A percentile compares a stretch with the other conserved stretches of the same genome.
These are phyloP conservation scores for Epsilonema sp. DNA, from an alignment of 2,888 invertebrate species.

Conservation along the genomic window DNA sequence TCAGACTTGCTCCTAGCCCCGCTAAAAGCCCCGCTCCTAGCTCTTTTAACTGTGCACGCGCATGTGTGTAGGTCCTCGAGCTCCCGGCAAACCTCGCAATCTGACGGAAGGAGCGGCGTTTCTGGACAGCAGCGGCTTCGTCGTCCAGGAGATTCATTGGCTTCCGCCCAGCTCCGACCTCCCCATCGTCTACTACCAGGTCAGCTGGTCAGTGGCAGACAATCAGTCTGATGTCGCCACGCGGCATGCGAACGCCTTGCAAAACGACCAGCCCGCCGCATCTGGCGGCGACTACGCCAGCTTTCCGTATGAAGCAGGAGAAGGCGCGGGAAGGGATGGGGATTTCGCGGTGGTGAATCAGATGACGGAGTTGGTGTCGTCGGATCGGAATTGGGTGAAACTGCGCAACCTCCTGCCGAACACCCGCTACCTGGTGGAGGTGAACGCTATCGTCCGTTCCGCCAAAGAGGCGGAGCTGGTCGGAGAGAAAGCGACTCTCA, in stretches of 20 bases:
- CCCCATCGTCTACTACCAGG: conserved; percentile 23
- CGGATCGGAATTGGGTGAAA: neutral
- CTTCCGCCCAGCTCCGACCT: conserved; percentile 21
- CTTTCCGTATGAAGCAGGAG: neutral
- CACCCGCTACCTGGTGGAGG: conserved; percentile 19
- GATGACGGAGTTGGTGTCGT: neutral
- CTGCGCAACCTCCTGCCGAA: conserved; percentile 14
- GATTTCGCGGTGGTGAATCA: too few relatives aligned
- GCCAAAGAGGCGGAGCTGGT: conserved; percentile 21
- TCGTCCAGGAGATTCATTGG: conserved; percentile 12
- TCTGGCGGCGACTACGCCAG: neutral
- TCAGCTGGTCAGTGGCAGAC: conserved; percentile 3
- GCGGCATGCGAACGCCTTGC: neutral
- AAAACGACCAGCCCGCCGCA: neutral
- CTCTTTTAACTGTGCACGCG: too few relatives aligned
- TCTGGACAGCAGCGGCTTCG: conserved; percentile 6
- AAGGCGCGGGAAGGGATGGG: neutral
- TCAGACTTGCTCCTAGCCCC: too few relatives aligned
- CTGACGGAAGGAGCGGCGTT: conserved; percentile 14
- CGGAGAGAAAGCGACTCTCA: conserved; percentile 17
- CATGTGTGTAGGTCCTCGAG: conserved; percentile 12
- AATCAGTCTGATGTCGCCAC: neutral
- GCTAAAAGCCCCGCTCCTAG: too few relatives aligned
- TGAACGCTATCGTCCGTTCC: conserved; percentile 20
- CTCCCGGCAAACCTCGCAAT: conserved; percentile 18